Evolutionary conservation across 2,797 vertebrate species (phyloP).

Genomic region (Molothrus ater): DNA sequence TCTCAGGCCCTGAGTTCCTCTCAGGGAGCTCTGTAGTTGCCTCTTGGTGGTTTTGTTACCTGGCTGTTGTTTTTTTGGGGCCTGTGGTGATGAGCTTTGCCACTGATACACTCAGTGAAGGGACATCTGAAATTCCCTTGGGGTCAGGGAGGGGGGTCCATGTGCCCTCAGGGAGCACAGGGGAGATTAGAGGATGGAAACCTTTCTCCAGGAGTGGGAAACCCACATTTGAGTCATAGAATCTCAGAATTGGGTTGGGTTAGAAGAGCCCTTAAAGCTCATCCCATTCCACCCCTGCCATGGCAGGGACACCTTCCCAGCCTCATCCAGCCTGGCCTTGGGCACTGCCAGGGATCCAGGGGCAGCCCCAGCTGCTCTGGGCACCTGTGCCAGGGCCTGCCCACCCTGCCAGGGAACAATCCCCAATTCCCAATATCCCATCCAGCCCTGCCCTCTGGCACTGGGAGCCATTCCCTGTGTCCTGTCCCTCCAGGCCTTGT

Average conservation of each 20-base stretch:
- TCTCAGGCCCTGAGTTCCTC: no score
- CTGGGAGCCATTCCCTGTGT: neutral
- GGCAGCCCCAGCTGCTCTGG: neutral
- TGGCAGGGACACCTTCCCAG: neutral
- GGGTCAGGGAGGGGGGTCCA: neutral
- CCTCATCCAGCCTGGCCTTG: rapidly evolving
- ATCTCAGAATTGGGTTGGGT: neutral
- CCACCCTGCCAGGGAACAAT: neutral
- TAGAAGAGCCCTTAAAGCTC: neutral
- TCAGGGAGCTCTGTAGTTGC: neutral
- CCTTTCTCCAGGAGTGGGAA: neutral
- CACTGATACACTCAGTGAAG: neutral
- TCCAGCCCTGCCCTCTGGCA: neutral
- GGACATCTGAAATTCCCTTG: neutral
- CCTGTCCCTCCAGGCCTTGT: neutral
- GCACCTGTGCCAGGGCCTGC: neutral
- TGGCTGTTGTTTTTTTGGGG: neutral
- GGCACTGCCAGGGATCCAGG: neutral
- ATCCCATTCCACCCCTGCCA: rapidly evolving
- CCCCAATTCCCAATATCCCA: neutral
- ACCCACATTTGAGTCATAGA: neutral
- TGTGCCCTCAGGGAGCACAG: neutral
- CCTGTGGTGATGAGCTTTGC: neutral
- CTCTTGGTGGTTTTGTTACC: rapidly evolving
- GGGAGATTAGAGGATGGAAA: neutral